phyloP scores from a whole-genome alignment of 2,113 vertebrate species.

The Gila orcuttii region DNA sequence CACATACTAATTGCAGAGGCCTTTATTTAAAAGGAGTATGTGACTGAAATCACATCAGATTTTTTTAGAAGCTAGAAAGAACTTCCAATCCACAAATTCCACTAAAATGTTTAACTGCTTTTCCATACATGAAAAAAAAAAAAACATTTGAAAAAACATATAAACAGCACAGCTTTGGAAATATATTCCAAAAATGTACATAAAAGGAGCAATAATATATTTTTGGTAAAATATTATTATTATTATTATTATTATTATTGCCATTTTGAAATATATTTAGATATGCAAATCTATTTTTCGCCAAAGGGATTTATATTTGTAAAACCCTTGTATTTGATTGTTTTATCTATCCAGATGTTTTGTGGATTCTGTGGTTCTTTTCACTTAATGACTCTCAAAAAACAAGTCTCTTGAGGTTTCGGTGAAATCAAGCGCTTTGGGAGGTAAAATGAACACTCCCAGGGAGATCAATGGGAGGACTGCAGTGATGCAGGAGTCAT shows the following conservation, averaged over 20 bases:
- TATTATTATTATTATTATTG: too few species aligned
- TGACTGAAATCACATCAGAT: neutral
- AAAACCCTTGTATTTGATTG: neutral
- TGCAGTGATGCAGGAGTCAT: neutral
- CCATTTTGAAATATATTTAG: neutral
- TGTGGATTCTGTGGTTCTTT: neutral
- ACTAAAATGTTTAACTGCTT: neutral
- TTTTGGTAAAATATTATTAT: too few species aligned
- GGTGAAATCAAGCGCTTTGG: neutral
- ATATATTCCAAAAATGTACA: too few species aligned
- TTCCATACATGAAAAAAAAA: too few species aligned
- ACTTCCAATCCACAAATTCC: neutral
- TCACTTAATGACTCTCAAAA: neutral
- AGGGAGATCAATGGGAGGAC: conserved; percentile 27
- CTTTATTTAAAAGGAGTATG: neutral
- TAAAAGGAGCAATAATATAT: too few species aligned
- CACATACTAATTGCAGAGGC: neutral
- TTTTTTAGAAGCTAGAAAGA: neutral
- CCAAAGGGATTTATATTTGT: neutral
- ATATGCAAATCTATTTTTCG: neutral
- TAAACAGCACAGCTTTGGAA: too few species aligned
- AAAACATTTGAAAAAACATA: too few species aligned
- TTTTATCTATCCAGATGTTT: neutral
- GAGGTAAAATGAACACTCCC: conserved; percentile 9
- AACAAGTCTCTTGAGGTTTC: neutral